Evolutionary conservation across 2,113 vertebrate genomes (phyloP).

Genomic region (Ophthalmolycus amberensis): DNA sequence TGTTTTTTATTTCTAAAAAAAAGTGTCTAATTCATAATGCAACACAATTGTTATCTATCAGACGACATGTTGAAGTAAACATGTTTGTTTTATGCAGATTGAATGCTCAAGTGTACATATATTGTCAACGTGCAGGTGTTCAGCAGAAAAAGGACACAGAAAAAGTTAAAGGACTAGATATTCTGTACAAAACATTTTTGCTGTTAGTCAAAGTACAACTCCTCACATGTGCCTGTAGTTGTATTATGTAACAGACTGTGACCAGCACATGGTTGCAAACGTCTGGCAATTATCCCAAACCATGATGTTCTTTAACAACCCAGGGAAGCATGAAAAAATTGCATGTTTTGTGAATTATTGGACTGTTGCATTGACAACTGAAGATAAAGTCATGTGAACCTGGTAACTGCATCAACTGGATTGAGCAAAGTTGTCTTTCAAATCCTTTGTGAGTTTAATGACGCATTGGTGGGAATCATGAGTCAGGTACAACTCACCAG

Average conservation of each 20-base stretch:
- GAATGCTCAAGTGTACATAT: background rate
- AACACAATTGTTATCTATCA: background rate
- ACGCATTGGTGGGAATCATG: background rate
- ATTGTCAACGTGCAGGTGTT: background rate
- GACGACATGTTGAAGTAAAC: background rate
- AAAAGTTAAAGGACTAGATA: background rate
- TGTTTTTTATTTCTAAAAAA: background rate
- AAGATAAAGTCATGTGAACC: background rate
- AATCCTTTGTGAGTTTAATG: constrained; percentile 11
- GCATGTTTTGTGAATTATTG: constrained; percentile 5
- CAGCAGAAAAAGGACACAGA: background rate
- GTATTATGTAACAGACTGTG: constrained; percentile 26
- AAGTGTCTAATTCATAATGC: background rate
- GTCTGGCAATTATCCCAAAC: constrained; percentile 16
- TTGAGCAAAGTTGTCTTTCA: constrained; percentile 6
- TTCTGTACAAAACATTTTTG: background rate
- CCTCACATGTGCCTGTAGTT: background rate
- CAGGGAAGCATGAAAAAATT: background rate
- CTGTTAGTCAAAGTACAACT: background rate
- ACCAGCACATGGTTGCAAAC: background rate
- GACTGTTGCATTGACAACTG: background rate
- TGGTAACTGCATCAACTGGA: constrained; percentile 1
- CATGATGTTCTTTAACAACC: background rate
- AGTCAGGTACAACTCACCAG: constrained; percentile 21
- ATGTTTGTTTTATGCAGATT: background rate